Conservation (phyloP, 1,140 invertebrate genomes). For the Paralvinella palmiformis region DNA sequence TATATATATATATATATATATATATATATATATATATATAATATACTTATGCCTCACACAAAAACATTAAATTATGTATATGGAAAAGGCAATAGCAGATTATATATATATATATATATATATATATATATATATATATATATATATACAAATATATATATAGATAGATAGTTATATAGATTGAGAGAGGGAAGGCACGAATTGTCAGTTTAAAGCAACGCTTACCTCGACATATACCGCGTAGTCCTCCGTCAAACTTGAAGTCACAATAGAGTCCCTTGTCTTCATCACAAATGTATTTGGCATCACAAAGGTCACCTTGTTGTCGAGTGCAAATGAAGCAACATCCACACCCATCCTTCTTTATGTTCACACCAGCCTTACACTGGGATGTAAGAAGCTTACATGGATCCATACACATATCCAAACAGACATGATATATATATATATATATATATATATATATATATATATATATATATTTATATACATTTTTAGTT, state of each 20-base stretch:
- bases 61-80: background rate
- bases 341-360: constrained; percentile 51
- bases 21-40: background rate
- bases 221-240: constrained; percentile 47
- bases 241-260: constrained; percentile 20
- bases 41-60: too few relatives aligned
- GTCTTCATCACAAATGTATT: constrained; percentile 45
- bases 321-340: constrained; percentile 47
- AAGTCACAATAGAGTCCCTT: constrained; percentile 45
- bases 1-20: background rate
- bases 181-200: background rate
- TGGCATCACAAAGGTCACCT: constrained; percentile 47
- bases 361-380: constrained; percentile 41
- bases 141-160: background rate
- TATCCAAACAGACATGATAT: too few relatives aligned
- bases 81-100: background rate
- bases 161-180: background rate
- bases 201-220: background rate
- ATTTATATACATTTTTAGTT: too few relatives aligned
- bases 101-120: background rate
- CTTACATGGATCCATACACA: too few relatives aligned
- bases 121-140: background rate
- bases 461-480: too few relatives aligned
- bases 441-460: too few relatives aligned
- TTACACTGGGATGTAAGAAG: too few relatives aligned